Evolutionary conservation across 1,140 invertebrate species (phyloP), one percentile per base, ranked within the genome.

Genomic region (Drusus annulatus): DNA sequence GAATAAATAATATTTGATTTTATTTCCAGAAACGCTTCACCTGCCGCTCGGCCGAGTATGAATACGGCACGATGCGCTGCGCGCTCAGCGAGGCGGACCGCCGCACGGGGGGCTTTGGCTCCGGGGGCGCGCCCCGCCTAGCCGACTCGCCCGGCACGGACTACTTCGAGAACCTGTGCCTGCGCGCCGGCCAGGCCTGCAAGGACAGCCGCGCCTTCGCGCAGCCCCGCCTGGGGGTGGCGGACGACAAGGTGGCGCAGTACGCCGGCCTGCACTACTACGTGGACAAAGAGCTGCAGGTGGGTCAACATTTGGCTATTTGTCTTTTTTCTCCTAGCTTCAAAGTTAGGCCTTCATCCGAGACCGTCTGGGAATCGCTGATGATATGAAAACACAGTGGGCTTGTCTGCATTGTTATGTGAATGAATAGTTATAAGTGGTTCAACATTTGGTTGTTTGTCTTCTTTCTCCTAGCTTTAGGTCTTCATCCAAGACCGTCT

Each of bases 151-250:
- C 95, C 84, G 97, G 96, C 23, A 95, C 97, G 3, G 97, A 98
- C 87, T 98, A 98, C 86, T 98, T 98, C 87, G 97, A 98, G 90
- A 98, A 98, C 89, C 90, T 98, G n/a, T 98, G 97, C 85, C 89
- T 98, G 81, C 95, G 96, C 90, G 93, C 95, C 23, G 93, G 93
- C 75, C 94, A 96, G 84, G 95, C 95, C 15, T 98, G 96, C 88
- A 95, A 95, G 86, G 93, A 93, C 2, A 93, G 93, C 77, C 91
- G 95, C 73, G 89, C 93, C 17, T 98, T 95, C 88, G 92, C 93
- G 80, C 92, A 93, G 54, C 96, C 96, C 1, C 91, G 95, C 80
- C 93, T 98, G 79, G 96, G 96, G 13, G 95, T 98, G 2, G 94
- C 96, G 8, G 95, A 96, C 78, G 95, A 97, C 85, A 96, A 96